A percentile compares a stretch with the other conserved stretches of the same genome.
These are phyloP conservation scores for Lanius ludovicianus DNA, from an alignment of 2,113 vertebrate genomes.

Conservation along the genomic window DNA sequence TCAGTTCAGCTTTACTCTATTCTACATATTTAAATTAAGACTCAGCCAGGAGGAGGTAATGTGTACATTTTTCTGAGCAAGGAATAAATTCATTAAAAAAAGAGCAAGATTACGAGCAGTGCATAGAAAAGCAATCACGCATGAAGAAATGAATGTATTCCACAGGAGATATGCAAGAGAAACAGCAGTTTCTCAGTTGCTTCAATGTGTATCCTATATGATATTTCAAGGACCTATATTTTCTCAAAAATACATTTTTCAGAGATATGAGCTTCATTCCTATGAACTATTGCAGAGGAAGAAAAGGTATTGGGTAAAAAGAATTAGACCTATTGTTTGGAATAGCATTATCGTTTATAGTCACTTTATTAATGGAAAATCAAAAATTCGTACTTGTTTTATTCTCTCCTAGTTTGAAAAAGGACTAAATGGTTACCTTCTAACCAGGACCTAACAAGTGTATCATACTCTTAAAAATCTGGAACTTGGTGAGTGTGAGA, in stretches of 20 bases:
- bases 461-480: not conserved
- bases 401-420: not conserved
- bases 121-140: not conserved
- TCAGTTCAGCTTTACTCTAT: not conserved
- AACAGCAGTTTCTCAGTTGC: not conserved
- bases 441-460: not conserved
- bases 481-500: not conserved
- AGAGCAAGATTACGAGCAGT: not conserved
- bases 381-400: not conserved
- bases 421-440: not conserved
- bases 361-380: not conserved
- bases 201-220: not conserved
- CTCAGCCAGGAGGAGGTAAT: not conserved
- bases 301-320: not conserved
- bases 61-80: not conserved
- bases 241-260: not conserved
- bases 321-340: not conserved
- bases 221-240: not conserved
- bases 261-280: not conserved
- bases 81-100: constrained; percentile 22
- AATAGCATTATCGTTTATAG: not conserved
- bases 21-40: not conserved
- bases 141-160: not conserved
- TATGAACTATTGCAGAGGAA: not conserved
- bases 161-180: not conserved